phyloP scores from a whole-genome alignment of 2,113 vertebrate genomes.

The Gorilla gorilla region DNA sequence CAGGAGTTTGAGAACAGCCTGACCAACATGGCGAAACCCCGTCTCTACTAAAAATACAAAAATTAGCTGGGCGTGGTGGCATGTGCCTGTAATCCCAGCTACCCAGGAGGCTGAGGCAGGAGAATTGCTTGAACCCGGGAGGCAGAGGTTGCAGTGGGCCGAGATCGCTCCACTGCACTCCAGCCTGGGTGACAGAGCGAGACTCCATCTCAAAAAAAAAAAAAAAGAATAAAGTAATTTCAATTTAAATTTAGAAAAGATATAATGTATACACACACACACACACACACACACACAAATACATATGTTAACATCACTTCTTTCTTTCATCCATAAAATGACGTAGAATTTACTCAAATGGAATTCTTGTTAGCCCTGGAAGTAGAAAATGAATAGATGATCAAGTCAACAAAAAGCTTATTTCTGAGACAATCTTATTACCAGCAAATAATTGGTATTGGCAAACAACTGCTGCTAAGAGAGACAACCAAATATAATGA shows the following conservation, averaged over 20 bases:
- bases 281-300: background rate
- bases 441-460: background rate
- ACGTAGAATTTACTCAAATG: conserved; percentile 1
- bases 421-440: background rate
- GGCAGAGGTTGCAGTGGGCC: no score
- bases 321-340: background rate
- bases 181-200: no score
- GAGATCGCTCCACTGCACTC: no score
- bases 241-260: background rate
- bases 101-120: no score
- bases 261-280: background rate
- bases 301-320: background rate
- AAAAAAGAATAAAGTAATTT: background rate
- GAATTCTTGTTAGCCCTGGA: background rate
- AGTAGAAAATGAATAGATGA: background rate
- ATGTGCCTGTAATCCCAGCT: no score
- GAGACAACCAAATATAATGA: background rate
- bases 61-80: no score
- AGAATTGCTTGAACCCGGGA: no score
- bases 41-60: no score
- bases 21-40: no score
- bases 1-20: no score
- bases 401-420: background rate
- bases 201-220: no score
- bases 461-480: background rate